phyloP scores from a whole-genome alignment of 1,140 invertebrate species.

The Pomacea maculata region DNA sequence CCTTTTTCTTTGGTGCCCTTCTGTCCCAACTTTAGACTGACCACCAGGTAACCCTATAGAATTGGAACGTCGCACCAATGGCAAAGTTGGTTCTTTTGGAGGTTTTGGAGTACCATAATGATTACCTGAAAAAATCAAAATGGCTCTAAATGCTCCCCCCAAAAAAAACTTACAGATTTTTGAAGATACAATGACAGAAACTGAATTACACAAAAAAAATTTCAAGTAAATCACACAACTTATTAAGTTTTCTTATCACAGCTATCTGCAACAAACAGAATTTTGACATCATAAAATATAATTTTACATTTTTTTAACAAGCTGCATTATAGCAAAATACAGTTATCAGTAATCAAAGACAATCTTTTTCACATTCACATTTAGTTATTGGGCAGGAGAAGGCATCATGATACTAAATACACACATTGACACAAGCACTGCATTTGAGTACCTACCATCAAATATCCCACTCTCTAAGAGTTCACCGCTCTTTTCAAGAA shows the following conservation, averaged over 20 bases:
- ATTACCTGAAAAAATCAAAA: constrained; percentile 59
- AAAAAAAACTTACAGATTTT: neutral
- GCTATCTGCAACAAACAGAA: too few relatives aligned
- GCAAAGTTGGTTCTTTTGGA: constrained; percentile 60
- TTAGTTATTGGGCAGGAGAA: neutral
- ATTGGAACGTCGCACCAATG: constrained; percentile 49
- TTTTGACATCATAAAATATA: too few relatives aligned
- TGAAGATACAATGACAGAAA: too few relatives aligned
- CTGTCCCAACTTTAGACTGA: constrained; percentile 69
- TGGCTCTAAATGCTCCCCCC: neutral
- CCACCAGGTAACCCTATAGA: constrained; percentile 68
- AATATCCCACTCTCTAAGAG: constrained; percentile 76
- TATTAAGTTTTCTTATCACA: too few relatives aligned
- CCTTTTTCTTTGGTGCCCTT: constrained; percentile 67
- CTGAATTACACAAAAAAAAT: too few relatives aligned
- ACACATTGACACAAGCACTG: neutral
- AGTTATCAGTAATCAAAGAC: neutral
- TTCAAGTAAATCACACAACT: too few relatives aligned
- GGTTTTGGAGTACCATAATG: constrained; percentile 69
- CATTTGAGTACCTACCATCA: constrained; percentile 68
- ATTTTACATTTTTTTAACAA: neutral
- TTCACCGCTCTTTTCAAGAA: constrained; percentile 72
- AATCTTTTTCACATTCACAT: neutral
- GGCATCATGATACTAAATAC: neutral
- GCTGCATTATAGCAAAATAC: neutral